phyloP scores from a whole-genome alignment of 2,797 vertebrate species.

The Polyboroides typus region DNA sequence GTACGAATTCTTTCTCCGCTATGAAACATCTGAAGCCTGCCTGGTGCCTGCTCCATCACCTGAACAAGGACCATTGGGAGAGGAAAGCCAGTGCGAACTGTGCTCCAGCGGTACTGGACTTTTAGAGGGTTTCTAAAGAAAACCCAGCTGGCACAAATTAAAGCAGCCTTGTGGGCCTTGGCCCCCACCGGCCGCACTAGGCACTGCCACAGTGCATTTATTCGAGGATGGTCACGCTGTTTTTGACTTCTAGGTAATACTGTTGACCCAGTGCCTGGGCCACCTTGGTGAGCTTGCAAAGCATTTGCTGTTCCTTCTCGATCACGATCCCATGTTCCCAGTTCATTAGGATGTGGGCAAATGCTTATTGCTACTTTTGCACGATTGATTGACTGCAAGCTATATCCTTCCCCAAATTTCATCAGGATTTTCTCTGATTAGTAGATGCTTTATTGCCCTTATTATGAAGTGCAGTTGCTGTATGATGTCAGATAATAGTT shows the following conservation, averaged over 20 bases:
- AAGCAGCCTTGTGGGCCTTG: neutral
- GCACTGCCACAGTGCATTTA: neutral
- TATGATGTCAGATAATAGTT: neutral
- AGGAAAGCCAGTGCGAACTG: neutral
- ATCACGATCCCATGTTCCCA: fast-evolving
- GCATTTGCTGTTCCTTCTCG: neutral
- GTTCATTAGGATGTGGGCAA: neutral
- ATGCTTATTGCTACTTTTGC: neutral
- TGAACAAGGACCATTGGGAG: neutral
- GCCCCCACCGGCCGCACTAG: fast-evolving
- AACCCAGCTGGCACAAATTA: neutral
- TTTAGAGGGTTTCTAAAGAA: neutral
- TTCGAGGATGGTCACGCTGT: neutral
- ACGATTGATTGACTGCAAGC: neutral
- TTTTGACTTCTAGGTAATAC: neutral
- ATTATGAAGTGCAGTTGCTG: neutral
- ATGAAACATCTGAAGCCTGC: neutral
- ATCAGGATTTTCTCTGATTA: neutral
- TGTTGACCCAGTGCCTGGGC: neutral
- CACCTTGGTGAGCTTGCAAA: neutral
- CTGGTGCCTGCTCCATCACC: neutral
- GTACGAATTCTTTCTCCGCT: neutral
- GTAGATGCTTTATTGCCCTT: neutral
- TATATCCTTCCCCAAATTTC: neutral
- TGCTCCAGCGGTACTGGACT: neutral